Evolutionary conservation across 2,113 vertebrate species (phyloP).

Genomic region (Hystrix brachyura): DNA sequence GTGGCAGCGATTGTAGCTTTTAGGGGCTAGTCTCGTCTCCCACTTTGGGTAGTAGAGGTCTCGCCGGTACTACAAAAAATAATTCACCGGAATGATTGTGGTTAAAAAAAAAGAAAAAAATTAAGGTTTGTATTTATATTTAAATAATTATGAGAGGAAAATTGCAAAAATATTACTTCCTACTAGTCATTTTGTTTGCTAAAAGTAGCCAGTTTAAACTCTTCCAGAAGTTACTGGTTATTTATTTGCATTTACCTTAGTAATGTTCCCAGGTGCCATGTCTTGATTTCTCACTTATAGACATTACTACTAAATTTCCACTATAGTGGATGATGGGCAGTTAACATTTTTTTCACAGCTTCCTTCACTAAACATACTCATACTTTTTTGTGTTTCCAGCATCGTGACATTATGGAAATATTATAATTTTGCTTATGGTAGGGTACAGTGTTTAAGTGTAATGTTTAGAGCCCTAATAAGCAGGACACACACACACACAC

Average conservation of each 20-base stretch:
- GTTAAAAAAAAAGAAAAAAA: not conserved
- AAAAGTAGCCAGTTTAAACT: slow-evolving; percentile 5
- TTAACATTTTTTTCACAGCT: not conserved
- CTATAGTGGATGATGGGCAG: not conserved
- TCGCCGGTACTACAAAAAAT: not conserved
- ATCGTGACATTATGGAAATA: not conserved
- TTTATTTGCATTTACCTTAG: slow-evolving; percentile 4
- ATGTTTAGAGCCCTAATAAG: not conserved
- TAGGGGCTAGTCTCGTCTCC: not conserved
- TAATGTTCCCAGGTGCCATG: not conserved
- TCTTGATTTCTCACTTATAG: not conserved
- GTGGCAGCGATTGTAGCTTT: slow-evolving; percentile 29
- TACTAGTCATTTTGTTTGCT: not conserved
- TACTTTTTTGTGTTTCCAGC: not conserved
- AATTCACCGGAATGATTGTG: not conserved
- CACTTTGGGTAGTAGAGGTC: not conserved
- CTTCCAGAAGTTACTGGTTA: not conserved
- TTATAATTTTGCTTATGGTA: not conserved
- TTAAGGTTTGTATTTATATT: not conserved
- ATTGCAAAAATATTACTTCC: not conserved
- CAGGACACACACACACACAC: not conserved
- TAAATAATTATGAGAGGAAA: slow-evolving; percentile 7
- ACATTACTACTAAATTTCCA: not conserved
- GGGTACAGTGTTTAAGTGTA: not conserved
- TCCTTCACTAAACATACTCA: not conserved